Conservation (phyloP, 1,140 invertebrate genomes). For the Argopecten irradians region DNA sequence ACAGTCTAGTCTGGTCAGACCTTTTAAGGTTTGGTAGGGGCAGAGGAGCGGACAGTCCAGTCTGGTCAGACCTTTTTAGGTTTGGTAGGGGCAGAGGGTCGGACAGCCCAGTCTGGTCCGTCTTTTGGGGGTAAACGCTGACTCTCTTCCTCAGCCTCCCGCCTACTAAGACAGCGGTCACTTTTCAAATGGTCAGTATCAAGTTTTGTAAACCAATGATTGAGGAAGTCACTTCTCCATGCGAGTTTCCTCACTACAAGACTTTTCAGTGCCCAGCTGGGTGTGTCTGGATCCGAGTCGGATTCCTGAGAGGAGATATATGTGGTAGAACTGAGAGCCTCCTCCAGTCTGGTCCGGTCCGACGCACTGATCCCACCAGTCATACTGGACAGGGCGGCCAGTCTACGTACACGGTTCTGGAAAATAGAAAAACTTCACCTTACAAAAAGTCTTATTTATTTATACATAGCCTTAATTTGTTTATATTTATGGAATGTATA, state of each 20-base stretch:
- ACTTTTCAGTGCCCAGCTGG: not conserved
- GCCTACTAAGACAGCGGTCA: not conserved
- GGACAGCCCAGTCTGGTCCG: not conserved
- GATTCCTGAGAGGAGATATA: conserved; percentile 6
- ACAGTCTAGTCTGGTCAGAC: too few relatives aligned
- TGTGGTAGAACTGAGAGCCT: not conserved
- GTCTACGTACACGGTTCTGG: not conserved
- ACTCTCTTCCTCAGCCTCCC: not conserved
- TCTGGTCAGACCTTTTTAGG: too few relatives aligned
- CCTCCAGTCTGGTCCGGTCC: not conserved
- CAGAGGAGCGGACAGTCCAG: too few relatives aligned
- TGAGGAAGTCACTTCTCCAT: not conserved
- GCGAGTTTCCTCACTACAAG: not conserved
- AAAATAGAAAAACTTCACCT: too few relatives aligned
- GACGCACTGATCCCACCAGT: not conserved
- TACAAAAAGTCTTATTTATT: too few relatives aligned
- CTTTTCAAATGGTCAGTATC: not conserved
- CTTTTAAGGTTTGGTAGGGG: too few relatives aligned
- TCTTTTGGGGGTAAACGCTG: not conserved
- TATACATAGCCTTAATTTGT: too few relatives aligned
- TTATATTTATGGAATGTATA: too few relatives aligned
- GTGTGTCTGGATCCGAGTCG: not conserved
- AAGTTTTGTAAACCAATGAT: not conserved
- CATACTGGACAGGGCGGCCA: not conserved
- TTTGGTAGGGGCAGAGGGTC: not conserved